Base-by-base conservation (phyloP, 2,113 vertebrate genomes). In the Rhizomys pruinosus region DNA sequence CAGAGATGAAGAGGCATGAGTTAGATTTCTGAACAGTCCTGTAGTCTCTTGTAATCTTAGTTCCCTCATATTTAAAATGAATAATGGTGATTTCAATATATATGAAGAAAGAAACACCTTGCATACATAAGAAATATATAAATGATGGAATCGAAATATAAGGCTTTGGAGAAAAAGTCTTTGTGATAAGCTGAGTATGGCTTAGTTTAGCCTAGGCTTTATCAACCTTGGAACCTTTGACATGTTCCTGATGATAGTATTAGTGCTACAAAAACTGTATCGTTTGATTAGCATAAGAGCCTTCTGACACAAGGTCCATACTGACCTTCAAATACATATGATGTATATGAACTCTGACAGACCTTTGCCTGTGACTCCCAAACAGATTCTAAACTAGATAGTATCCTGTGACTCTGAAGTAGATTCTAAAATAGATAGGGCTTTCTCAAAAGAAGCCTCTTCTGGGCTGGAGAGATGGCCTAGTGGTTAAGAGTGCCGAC, bases 111-210 rank as follows among this genome's bases (percentile, higher is more conserved):
- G n/a, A n/a, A n/a, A n/a, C n/a, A n/a, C n/a, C n/a, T n/a, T n/a
- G n/a, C n/a, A n/a, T n/a, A 37, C 37, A 11, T 4, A 32, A 84
- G 79, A 11, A 37, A 92, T 68, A 82, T 73, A 5, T 39, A 94
- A 37, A 42, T 87, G 55, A 63, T 90, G 32, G 89, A 82, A 42
- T 59, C 55, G 16, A 87, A 87, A 82, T 37, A 15, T 22, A 76
- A 13, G 23, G 22, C 42, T 95, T 93, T 92, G 68, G 57, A 77
- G 71, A 80, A 89, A 84, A 63, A 84, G n/a, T 52, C 20, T 11
- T 86, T 90, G 23, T 1, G 20, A 61, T 44, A 73, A 73, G 44
- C 57, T 63, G n/a, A 94, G 88, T 34, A 63, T 57, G 8, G 16
- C 69, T 44, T 94, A 77, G 34, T 91, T 79, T 57, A 84, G 37